A percentile compares a stretch with the other conserved stretches of the same genome.
phyloP scores from a whole-genome alignment of 2,113 vertebrate species.

The Megatriorchis doriae region DNA sequence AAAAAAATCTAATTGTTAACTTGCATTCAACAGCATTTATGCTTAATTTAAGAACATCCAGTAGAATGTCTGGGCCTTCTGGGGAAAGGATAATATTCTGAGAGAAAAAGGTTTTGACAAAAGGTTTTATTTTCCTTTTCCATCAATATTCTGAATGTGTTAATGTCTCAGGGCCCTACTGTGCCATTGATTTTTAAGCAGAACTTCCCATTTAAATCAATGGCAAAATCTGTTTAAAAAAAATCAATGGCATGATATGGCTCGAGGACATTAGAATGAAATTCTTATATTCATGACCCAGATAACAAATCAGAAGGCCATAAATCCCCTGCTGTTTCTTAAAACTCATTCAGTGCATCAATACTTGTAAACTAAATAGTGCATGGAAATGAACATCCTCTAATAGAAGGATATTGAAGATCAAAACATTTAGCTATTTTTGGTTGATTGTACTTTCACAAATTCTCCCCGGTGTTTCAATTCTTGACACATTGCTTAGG shows the following conservation, averaged over 20 bases:
- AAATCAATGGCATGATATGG: slow-evolving; percentile 57
- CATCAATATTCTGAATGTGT: slow-evolving; percentile 54
- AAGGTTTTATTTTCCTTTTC: slow-evolving; percentile 39
- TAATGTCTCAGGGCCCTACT: slow-evolving; percentile 56
- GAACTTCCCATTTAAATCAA: slow-evolving; percentile 55
- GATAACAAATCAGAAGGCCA: slow-evolving; percentile 31
- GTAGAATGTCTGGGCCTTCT: slow-evolving; percentile 33
- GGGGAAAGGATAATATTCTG: slow-evolving; percentile 21
- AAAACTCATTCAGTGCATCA: slow-evolving; percentile 10
- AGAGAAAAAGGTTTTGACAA: slow-evolving; percentile 41
- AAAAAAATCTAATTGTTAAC: slow-evolving; percentile 11
- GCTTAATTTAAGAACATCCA: slow-evolving; percentile 43
- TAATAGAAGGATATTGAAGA: not conserved
- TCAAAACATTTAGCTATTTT: slow-evolving; percentile 10
- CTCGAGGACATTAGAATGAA: slow-evolving; percentile 46
- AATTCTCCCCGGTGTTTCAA: not conserved
- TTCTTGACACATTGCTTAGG: not conserved
- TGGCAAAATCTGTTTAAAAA: slow-evolving; percentile 57
- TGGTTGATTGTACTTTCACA: not conserved
- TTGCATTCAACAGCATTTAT: slow-evolving; percentile 49
- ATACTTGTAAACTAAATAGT: slow-evolving; percentile 40
- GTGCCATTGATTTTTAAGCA: slow-evolving; percentile 61
- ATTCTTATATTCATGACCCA: slow-evolving; percentile 64
- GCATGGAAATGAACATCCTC: slow-evolving; percentile 9
- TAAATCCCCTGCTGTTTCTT: slow-evolving; percentile 45